Evolutionary conservation across 53 echinoderm and acorn worm species (phyloP).

Genomic region (Echinometra lucunter): DNA sequence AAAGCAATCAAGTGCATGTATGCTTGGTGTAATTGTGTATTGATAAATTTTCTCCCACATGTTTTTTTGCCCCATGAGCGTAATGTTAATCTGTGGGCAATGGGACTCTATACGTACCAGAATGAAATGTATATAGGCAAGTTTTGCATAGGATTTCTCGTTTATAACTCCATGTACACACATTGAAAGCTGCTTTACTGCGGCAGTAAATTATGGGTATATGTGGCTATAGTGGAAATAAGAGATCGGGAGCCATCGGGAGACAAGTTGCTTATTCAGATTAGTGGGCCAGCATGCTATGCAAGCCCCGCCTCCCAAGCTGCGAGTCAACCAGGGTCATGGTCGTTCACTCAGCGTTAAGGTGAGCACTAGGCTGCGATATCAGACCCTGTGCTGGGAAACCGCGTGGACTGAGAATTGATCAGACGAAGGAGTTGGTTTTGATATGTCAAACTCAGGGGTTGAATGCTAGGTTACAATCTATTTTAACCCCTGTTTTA

Average conservation of each 20-base stretch:
- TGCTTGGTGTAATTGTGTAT: neutral
- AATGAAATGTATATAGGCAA: neutral
- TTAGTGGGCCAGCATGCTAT: conserved; percentile 61
- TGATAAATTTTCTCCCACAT: neutral
- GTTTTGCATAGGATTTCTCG: neutral
- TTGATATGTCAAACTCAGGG: no score
- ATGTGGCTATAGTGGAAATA: no score
- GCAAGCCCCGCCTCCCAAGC: conserved; percentile 40
- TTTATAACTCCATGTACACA: neutral
- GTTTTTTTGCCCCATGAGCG: neutral
- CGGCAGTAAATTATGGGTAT: neutral
- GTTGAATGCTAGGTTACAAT: no score
- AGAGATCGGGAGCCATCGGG: conserved; percentile 40
- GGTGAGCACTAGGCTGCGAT: conserved; percentile 20
- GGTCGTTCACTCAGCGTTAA: conserved; percentile 68
- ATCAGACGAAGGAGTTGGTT: neutral
- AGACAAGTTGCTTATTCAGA: conserved; percentile 60
- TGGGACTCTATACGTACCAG: neutral
- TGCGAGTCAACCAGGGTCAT: conserved; percentile 56
- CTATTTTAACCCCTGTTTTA: no score
- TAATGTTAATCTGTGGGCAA: neutral
- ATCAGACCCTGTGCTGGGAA: neutral
- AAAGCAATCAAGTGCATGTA: neutral
- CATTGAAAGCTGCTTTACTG: neutral
- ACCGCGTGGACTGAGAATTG: neutral